These are phyloP conservation scores for Phocoena sinus DNA, from an alignment of 2,113 vertebrate species.

Conservation along the genomic window DNA sequence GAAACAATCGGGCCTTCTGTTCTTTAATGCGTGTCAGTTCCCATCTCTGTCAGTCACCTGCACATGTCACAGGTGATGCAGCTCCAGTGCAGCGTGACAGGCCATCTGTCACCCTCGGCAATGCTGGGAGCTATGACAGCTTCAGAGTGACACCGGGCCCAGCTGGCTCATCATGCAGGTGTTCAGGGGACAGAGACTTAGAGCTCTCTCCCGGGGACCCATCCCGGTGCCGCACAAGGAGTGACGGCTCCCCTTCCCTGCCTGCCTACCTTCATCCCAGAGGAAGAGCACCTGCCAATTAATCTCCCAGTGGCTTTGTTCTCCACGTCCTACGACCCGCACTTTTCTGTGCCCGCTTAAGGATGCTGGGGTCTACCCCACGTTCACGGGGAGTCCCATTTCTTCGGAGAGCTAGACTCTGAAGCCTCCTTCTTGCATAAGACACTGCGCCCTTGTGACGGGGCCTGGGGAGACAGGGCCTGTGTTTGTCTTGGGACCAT, in stretches of 20 bases:
- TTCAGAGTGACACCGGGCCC: not conserved
- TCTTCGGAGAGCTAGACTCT: not conserved
- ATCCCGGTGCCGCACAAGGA: not conserved
- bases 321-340: not conserved
- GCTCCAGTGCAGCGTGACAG: not conserved
- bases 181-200: not conserved
- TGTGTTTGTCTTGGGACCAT: not conserved
- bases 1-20: not conserved
- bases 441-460: not conserved
- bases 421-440: not conserved
- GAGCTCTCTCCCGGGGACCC: not conserved
- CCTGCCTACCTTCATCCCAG: not conserved
- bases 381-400: not conserved
- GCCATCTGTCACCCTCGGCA: constrained; percentile 51
- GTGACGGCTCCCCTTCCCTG: no score
- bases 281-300: not conserved
- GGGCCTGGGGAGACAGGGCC: not conserved
- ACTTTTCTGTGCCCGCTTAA: not conserved
- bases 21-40: not conserved
- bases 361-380: not conserved
- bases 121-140: constrained; percentile 52
- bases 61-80: constrained; percentile 31
- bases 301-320: not conserved
- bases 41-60: constrained; percentile 29
- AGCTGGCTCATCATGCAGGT: not conserved